Percentiles rank a stretch among this genome's conserved stretches.
phyloP scores from a whole-genome alignment of 2,113 vertebrate genomes.

The Mormyrus iriodes region DNA sequence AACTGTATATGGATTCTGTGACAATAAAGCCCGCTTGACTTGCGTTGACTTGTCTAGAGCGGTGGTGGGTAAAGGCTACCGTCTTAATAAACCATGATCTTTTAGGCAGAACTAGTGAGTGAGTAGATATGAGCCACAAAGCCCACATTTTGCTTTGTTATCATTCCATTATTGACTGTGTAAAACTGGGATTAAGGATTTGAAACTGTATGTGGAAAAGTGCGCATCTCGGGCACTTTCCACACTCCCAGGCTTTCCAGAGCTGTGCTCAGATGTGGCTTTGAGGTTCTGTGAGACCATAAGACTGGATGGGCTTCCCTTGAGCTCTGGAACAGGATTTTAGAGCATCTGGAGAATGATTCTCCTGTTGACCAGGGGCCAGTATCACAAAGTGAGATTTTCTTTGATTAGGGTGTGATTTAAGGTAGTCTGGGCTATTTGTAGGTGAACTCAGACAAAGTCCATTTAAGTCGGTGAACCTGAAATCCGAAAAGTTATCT shows the following conservation, averaged over 20 bases:
- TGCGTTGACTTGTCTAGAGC: background rate
- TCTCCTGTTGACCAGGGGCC: background rate
- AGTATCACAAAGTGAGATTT: background rate
- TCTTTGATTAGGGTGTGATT: background rate
- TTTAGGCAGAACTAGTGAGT: background rate
- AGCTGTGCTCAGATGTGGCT: background rate
- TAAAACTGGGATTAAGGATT: background rate
- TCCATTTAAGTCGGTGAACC: background rate
- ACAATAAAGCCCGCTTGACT: background rate
- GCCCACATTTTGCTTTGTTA: background rate
- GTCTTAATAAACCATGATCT: background rate
- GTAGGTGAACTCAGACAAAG: background rate
- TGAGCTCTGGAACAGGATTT: background rate
- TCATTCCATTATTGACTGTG: background rate
- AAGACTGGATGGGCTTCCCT: background rate
- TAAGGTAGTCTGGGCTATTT: background rate
- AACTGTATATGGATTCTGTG: background rate
- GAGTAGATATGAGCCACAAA: background rate
- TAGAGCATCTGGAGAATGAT: background rate
- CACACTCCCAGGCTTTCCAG: background rate
- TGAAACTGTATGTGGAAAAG: background rate
- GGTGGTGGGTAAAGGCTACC: background rate
- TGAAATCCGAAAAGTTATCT: background rate
- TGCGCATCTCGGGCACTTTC: background rate
- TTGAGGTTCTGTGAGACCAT: background rate